A percentile compares a stretch with the other conserved stretches of the same genome.
Conservation (phyloP, 2,888 invertebrate species). For the Agrilus mali region DNA sequence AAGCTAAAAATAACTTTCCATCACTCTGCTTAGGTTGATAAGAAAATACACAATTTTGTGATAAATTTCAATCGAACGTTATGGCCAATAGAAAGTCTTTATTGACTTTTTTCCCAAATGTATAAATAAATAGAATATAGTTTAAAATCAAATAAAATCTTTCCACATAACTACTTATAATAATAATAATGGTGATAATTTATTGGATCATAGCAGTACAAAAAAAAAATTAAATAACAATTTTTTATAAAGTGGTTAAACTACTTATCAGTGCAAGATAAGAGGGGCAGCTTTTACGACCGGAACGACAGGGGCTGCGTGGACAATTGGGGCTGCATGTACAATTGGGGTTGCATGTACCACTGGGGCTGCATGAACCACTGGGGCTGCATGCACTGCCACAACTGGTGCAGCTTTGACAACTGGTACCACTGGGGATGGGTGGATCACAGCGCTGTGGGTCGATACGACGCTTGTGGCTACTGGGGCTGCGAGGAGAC, state of each 20-base stretch:
- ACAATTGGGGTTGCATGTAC: conserved; percentile 19
- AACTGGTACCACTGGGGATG: conserved; percentile 22
- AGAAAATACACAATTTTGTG: too few relatives aligned
- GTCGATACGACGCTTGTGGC: conserved; percentile 21
- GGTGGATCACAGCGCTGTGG: conserved; percentile 18
- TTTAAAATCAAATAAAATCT: too few relatives aligned
- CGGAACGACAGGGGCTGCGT: conserved; percentile 14
- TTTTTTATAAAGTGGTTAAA: not conserved
- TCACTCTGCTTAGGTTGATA: too few relatives aligned
- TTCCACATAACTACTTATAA: too few relatives aligned
- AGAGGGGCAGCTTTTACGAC: conserved; percentile 21
- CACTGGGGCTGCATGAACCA: conserved; percentile 20
- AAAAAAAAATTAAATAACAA: too few relatives aligned
- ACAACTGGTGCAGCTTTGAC: conserved; percentile 24
- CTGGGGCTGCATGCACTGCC: conserved; percentile 22
- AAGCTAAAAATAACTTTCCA: too few relatives aligned
- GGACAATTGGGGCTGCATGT: conserved; percentile 19
- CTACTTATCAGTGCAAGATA: conserved; percentile 4
- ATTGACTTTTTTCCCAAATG: too few relatives aligned
- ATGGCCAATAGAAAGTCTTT: too few relatives aligned
- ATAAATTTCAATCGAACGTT: too few relatives aligned
- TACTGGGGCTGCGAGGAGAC: conserved; percentile 12
- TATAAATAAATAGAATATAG: too few relatives aligned
- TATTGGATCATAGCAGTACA: too few relatives aligned
- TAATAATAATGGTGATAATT: too few relatives aligned